These are phyloP conservation scores for Pectinophora gossypiella DNA, from an alignment of 1,140 invertebrate genomes.

Conservation along the genomic window DNA sequence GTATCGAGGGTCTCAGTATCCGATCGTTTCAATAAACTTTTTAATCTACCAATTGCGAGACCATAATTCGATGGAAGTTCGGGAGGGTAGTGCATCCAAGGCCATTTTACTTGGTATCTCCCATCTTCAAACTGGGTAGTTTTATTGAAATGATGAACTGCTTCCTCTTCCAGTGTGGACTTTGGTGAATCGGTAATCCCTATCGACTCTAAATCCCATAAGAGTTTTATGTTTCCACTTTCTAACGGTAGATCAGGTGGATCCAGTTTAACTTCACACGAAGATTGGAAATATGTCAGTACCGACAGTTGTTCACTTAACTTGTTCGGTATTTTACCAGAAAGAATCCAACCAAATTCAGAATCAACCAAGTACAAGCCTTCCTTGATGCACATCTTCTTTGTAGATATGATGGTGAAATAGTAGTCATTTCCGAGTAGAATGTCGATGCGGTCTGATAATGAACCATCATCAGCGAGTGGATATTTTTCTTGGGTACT, in stretches of 20 bases:
- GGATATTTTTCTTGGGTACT: background rate
- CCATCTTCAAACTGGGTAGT: slow-evolving; percentile 12
- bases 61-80: slow-evolving; percentile 22
- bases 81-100: slow-evolving; percentile 19
- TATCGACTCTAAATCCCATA: slow-evolving; percentile 29
- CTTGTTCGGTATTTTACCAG: background rate
- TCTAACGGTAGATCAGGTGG: slow-evolving; percentile 18
- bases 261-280: slow-evolving; percentile 7
- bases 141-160: slow-evolving; percentile 23
- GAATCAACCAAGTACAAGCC: background rate
- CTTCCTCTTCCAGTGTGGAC: slow-evolving; percentile 18
- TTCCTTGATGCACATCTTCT: background rate
- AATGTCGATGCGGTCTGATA: background rate
- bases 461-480: slow-evolving; percentile 3
- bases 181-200: slow-evolving; percentile 28
- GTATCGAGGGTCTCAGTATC: slow-evolving; percentile 1
- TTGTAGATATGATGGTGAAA: background rate
- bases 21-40: slow-evolving; percentile 10
- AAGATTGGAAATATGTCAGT: slow-evolving; percentile 21
- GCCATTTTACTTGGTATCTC: slow-evolving; percentile 26
- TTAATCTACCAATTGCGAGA: slow-evolving; percentile 15
- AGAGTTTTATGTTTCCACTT: slow-evolving; percentile 6
- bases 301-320: background rate
- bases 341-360: background rate
- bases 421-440: slow-evolving; percentile 2